Conservation (phyloP, 2,113 vertebrate genomes). For the human region DNA sequence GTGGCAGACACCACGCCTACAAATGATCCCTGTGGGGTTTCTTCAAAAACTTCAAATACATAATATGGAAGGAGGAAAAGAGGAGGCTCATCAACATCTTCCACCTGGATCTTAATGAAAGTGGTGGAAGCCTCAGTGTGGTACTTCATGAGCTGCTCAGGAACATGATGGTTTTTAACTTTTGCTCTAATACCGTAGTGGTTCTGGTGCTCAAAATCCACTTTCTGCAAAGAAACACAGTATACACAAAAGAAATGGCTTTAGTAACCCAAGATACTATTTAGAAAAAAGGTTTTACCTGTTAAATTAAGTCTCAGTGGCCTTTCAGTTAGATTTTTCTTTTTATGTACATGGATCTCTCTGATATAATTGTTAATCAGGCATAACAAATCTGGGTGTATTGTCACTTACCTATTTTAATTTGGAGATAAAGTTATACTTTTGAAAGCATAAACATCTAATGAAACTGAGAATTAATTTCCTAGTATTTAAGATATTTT, state of each 20-base stretch:
- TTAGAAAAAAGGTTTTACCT: not conserved
- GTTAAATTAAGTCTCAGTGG: not conserved
- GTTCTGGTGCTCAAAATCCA: slow-evolving; percentile 92
- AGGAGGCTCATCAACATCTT: slow-evolving; percentile 94
- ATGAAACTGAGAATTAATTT: not conserved
- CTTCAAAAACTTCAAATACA: slow-evolving; percentile 90
- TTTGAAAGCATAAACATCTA: not conserved
- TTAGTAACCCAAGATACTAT: not conserved
- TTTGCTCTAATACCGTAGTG: slow-evolving; percentile 87
- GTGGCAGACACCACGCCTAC: slow-evolving; percentile 88
- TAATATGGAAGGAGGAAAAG: slow-evolving; percentile 86
- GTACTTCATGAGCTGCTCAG: slow-evolving; percentile 82
- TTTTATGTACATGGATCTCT: not conserved
- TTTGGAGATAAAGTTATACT: not conserved
- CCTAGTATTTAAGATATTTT: not conserved
- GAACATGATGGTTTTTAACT: slow-evolving; percentile 87
- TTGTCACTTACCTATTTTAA: not conserved
- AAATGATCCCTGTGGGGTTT: slow-evolving; percentile 75
- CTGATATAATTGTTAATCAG: not conserved
- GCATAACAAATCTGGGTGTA: not conserved
- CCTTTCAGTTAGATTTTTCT: not conserved
- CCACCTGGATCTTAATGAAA: slow-evolving; percentile 89
- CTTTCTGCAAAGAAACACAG: slow-evolving; percentile 80
- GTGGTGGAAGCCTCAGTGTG: slow-evolving; percentile 87
- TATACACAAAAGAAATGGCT: not conserved